Percentiles rank a stretch among this genome's conserved stretches.
These are phyloP conservation scores for Mythimna impura DNA, from an alignment of 2,888 invertebrate genomes.

Conservation along the genomic window DNA sequence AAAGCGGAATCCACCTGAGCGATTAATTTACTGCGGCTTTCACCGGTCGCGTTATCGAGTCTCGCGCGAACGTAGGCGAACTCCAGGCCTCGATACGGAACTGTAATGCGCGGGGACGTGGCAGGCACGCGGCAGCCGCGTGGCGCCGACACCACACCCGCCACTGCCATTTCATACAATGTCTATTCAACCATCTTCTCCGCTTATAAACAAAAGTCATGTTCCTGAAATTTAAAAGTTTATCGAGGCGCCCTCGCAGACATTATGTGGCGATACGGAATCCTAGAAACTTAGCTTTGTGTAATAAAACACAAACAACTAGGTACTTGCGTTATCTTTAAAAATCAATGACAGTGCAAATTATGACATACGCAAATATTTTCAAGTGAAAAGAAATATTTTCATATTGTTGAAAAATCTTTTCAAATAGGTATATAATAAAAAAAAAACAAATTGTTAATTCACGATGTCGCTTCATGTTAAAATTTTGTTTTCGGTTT, in stretches of 20 bases:
- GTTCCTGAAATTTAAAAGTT: no score
- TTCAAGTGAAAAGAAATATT: neutral
- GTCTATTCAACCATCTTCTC: no score
- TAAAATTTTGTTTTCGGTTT: neutral
- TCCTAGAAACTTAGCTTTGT: neutral
- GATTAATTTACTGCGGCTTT: slow-evolving; percentile 85
- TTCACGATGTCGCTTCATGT: neutral
- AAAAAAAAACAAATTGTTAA: neutral
- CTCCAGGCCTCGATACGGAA: slow-evolving; percentile 41
- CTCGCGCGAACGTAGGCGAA: slow-evolving; percentile 59
- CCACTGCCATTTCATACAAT: no score
- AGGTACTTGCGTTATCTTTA: neutral
- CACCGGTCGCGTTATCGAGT: slow-evolving; percentile 75
- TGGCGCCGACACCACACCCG: slow-evolving; percentile 5
- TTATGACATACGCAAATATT: neutral
- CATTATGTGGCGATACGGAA: no score
- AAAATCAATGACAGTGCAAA: neutral
- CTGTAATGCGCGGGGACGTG: slow-evolving; percentile 32
- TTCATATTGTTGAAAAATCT: neutral
- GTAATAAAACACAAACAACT: neutral
- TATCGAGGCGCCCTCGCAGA: no score
- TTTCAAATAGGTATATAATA: neutral
- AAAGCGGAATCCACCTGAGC: slow-evolving; percentile 87
- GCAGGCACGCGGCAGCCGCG: slow-evolving; percentile 41
- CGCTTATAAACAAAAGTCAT: no score